These are phyloP conservation scores for Prionailurus bengalensis DNA, from an alignment of 2,113 vertebrate genomes.

Conservation along the genomic window DNA sequence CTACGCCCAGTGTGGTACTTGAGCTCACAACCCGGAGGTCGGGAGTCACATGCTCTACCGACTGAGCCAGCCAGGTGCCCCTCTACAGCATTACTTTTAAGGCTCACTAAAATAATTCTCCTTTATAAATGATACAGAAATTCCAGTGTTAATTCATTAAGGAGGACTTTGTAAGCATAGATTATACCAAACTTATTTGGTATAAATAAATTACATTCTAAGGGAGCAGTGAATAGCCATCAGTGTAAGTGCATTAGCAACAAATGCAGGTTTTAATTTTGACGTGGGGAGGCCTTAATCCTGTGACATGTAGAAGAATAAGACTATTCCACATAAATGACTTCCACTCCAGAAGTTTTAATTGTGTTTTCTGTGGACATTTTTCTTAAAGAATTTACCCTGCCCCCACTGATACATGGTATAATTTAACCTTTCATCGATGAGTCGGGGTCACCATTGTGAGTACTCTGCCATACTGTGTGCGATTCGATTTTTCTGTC, in stretches of 20 bases:
- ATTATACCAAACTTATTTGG: neutral
- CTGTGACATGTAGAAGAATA: neutral
- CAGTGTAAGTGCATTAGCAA: neutral
- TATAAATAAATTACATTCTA: too few species aligned
- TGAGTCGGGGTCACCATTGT: neutral
- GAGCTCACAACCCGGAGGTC: neutral
- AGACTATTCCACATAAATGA: neutral
- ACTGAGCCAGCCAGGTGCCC: neutral
- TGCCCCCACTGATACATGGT: neutral
- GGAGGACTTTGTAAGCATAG: neutral
- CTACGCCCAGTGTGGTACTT: neutral
- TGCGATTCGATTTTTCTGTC: neutral
- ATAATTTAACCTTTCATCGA: neutral
- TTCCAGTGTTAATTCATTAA: constrained; percentile 38
- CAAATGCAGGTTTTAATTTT: neutral
- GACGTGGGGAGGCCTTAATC: neutral
- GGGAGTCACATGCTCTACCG: neutral
- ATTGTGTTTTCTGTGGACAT: neutral
- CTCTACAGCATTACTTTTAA: neutral
- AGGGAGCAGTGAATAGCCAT: neutral
- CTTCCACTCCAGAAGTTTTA: neutral
- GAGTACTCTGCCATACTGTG: accelerated
- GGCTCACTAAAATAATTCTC: neutral
- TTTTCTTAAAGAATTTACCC: constrained; percentile 1
- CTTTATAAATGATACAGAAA: constrained; percentile 23